Evolutionary conservation across 2,888 invertebrate genomes (phyloP), one percentile per base, ranked within the genome.

Genomic region (Hypomecis punctinalis): DNA sequence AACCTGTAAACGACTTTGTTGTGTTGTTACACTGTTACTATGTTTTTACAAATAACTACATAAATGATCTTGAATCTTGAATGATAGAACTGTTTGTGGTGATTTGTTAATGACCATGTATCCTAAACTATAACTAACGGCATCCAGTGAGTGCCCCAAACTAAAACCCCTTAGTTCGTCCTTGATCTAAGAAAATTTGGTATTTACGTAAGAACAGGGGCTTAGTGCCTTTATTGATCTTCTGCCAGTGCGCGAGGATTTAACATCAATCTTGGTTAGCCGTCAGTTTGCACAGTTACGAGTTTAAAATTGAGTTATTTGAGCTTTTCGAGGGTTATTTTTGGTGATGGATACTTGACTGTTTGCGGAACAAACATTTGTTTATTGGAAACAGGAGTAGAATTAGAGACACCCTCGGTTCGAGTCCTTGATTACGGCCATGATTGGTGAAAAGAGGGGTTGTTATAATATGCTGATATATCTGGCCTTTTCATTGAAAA

Each of bases 201-300:
- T 66, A 53, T 57, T 66, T 66, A 66, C 61, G 65, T 61, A 66
- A 61, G 65, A 61, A 57, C 56, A 46, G 47, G 23, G 56, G 67
- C 63, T 69, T 67, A 69, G 52, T 54, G 62, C 57, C 55, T 61
- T 61, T 63, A 66, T 66, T 64, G 54, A 70, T 66, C 67, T 63
- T 58, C 51, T 62, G 57, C 57, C 37, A 56, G 52, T 9, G 65
- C 51, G 45, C 55, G 47, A 66, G 67, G 66, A 67, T 61, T 65
- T 52, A 46, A 48, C 71, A 71, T 71, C 66, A 67, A 69, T 71
- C 69, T 67, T 69, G 58, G 67, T 67, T 62, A 68, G 53, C 64
- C 61, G 61, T 65, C 70, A 51, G 57, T 62, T 53, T 61, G 48
- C 49, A n/a, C 39, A 63, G 56, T 49, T 49, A 45, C 33, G 45